These are phyloP conservation scores for Gymnosoma rotundatum DNA, from an alignment of 2,888 invertebrate species.

Conservation along the genomic window DNA sequence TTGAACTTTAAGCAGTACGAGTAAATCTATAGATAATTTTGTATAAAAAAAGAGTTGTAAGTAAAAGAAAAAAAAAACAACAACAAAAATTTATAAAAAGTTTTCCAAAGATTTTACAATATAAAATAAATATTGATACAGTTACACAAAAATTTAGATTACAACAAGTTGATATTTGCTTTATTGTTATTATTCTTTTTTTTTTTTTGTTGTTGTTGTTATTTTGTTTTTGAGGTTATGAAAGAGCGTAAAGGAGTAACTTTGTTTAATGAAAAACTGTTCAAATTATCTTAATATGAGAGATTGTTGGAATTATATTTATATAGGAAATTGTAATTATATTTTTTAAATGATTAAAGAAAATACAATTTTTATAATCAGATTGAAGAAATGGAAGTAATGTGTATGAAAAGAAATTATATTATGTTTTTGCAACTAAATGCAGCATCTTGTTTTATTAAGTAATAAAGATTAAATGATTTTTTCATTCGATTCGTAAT, in stretches of 20 bases:
- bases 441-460: background rate
- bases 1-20: conserved; percentile 62
- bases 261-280: background rate
- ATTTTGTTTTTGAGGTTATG: background rate
- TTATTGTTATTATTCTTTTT: background rate
- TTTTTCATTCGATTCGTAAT: background rate
- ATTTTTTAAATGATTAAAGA: background rate
- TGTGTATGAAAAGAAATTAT: too few species aligned
- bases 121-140: conserved; percentile 23
- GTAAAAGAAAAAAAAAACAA: conserved; percentile 24
- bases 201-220: too few species aligned
- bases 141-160: conserved; percentile 33
- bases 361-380: background rate
- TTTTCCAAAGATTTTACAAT: conserved; percentile 57
- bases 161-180: conserved; percentile 23
- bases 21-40: conserved; percentile 47
- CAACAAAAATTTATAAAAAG: conserved; percentile 7
- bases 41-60: background rate
- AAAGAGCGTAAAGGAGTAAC: conserved; percentile 12
- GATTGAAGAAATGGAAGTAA: background rate
- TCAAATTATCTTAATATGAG: conserved; percentile 13
- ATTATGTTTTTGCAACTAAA: background rate
- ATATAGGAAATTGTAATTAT: background rate
- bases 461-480: background rate
- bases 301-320: background rate